phyloP scores from a whole-genome alignment of 53 echinoderm and acorn worm species.

The Paracentrotus lividus region DNA sequence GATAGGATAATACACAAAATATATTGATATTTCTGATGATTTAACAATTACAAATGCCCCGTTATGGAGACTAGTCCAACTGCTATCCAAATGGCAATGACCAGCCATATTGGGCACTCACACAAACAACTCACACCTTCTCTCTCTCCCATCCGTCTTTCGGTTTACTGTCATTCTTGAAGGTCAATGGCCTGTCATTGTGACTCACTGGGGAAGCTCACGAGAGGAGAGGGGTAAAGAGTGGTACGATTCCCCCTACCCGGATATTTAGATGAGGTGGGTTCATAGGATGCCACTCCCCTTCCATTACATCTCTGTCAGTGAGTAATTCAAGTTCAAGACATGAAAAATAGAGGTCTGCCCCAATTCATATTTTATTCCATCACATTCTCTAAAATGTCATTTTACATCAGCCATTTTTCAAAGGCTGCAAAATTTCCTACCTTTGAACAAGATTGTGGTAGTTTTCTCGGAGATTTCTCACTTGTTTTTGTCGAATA shows the following conservation, averaged over 20 bases:
- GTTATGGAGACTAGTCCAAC: slow-evolving; percentile 13
- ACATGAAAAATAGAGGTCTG: no score
- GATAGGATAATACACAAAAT: no score
- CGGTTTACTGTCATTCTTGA: slow-evolving; percentile 35
- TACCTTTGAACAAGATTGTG: no score
- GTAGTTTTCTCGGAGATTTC: no score
- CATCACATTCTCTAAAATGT: no score
- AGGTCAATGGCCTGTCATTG: slow-evolving; percentile 21
- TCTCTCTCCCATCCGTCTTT: neutral
- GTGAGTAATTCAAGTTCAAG: neutral
- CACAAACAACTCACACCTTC: slow-evolving; percentile 53
- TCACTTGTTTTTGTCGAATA: no score
- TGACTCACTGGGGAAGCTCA: slow-evolving; percentile 35
- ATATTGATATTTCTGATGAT: no score
- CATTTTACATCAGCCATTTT: no score
- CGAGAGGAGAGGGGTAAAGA: neutral
- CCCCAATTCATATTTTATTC: no score
- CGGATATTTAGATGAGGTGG: no score
- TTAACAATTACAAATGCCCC: neutral
- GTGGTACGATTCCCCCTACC: neutral
- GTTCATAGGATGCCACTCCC: no score
- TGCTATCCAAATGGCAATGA: slow-evolving; percentile 37
- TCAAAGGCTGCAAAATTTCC: no score
- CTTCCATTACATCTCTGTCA: slow-evolving; percentile 36
- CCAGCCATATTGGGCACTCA: slow-evolving; percentile 42